Evolutionary conservation across 2,113 vertebrate species (phyloP), one percentile per base, ranked within the genome.

Genomic region (Alligator sinensis): DNA sequence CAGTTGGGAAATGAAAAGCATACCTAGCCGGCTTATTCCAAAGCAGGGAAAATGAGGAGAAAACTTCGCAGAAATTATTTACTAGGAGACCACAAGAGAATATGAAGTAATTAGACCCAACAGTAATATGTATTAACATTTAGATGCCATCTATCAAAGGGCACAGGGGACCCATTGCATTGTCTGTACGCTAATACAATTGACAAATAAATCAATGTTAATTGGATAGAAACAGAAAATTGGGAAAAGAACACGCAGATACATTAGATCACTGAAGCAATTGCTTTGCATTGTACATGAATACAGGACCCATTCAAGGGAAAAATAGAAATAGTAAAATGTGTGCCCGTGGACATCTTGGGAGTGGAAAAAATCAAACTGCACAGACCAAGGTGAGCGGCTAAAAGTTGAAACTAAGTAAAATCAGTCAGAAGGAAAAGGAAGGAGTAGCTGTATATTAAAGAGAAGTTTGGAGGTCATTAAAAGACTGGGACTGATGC

Each of bases 1-100:
- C 92, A 93, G 84, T 62, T 78, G 81, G 59, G 60, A 68, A 91
- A 91, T 66, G 59, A 86, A 27, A 92, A 76, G 82, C 22, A n/a
- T 28, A 61, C 3, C 66, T 72, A 34, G 68, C 89, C 80, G 54
- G 60, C 19, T 25, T n/a, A 63, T 63, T 79, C 9, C 64, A 80
- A 82, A 86, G 38, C 7, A 86, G 59, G 63, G 66, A 47, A 83
- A 89, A 68, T 2, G 22, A 66, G 55, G 80, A 83, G 14, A 86
- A 90, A 4, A 2, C 0, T 8, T 81, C 80, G 61, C 10, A 82
- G 28, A 84, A 19, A 11, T 24, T 72, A 92, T 72, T 84, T 74
- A 82, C 91, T 2, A 66, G 27, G 34, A 93, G 28, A 3, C 14
- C 77, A 11, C 10, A 68, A 86, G n/a, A 82, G 15, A 93, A 70